Base-by-base conservation (phyloP, 2,888 invertebrate species). In the Mesorhabditis sp. region DNA sequence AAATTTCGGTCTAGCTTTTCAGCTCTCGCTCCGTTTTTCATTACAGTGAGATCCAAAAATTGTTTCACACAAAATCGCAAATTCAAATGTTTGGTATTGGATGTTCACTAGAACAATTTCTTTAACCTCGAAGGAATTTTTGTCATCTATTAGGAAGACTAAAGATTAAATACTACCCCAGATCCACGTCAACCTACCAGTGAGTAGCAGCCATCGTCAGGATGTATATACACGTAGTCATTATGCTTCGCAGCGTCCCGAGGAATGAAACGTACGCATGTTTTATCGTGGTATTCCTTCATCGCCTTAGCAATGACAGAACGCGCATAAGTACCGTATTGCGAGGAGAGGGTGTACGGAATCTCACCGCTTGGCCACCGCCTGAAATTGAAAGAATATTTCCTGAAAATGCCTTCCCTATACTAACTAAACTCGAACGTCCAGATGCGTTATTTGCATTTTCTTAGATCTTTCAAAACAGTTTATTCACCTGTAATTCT, bases 131-230 rank as follows among this genome's bases (percentile, higher is more conserved):
- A 28, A 28, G 28, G 28, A 28, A 28, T 28, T 28, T 28, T 28
- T 28, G 28, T 28, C 28, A 28, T 28, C 28, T 41, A 4, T 66
- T 7, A 5, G 42, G 13, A n/a, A 13, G 42, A 45, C 71, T 62
- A 43, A 44, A 67, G 4, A 69, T 66, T 13, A n/a, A 28, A 66
- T 43, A 77, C 89, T 87, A 0, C 28, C 28, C 28, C 28, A 28
- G 28, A 28, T 28, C 28, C 28, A 28, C 28, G 28, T 28, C 58
- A 50, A 50, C 92, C 92, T 4, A 92, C 91, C 78, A 90, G 91
- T 0, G 91, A 91, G 90, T 91, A 92, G 84, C 92, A 92, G 13
- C 92, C 90, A 0, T 89, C 87, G 62, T 87, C 87, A 6, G 86
- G 86, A 81, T 89, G 88, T 71, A 91, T 88, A 43, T 87, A 86